phyloP scores from a whole-genome alignment of 2,888 invertebrate genomes.

The Spicauda simplicius region DNA sequence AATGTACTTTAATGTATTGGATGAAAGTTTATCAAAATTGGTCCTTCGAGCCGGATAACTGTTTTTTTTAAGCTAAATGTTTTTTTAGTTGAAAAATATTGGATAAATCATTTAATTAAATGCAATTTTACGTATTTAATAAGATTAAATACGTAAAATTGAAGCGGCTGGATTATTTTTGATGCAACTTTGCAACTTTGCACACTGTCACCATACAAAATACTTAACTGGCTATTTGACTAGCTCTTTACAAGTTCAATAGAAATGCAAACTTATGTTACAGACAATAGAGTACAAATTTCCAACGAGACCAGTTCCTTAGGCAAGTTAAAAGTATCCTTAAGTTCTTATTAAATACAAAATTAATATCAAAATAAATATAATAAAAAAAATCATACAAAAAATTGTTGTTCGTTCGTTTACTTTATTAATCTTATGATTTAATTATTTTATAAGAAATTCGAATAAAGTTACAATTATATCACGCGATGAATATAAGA shows the following conservation, averaged over 20 bases:
- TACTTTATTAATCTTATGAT: background rate
- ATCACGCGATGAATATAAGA: too few species aligned
- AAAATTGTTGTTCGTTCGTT: background rate
- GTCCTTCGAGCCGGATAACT: conserved; percentile 31
- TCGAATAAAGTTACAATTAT: conserved; percentile 20
- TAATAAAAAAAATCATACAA: background rate
- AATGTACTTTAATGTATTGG: background rate
- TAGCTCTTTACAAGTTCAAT: conserved; percentile 29
- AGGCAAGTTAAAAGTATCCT: background rate
- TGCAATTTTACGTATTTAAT: too few species aligned
- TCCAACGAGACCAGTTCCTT: background rate
- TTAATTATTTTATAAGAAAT: conserved; percentile 4
- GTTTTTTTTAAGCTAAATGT: background rate
- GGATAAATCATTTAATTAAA: too few species aligned
- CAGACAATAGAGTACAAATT: conserved; percentile 6
- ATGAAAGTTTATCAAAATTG: conserved; percentile 21
- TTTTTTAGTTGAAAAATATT: too few species aligned
- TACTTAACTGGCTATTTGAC: conserved; percentile 29
- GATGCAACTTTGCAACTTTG: conserved; percentile 3
- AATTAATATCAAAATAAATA: background rate
- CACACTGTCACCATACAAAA: conserved; percentile 9
- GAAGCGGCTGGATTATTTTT: background rate
- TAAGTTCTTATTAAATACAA: background rate
- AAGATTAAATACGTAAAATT: too few species aligned
- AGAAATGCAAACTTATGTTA: conserved; percentile 20